Percentiles rank a stretch among this genome's conserved stretches.
Evolutionary conservation across 2,888 invertebrate species (phyloP).

Genomic region (Dolomedes plantarius): DNA sequence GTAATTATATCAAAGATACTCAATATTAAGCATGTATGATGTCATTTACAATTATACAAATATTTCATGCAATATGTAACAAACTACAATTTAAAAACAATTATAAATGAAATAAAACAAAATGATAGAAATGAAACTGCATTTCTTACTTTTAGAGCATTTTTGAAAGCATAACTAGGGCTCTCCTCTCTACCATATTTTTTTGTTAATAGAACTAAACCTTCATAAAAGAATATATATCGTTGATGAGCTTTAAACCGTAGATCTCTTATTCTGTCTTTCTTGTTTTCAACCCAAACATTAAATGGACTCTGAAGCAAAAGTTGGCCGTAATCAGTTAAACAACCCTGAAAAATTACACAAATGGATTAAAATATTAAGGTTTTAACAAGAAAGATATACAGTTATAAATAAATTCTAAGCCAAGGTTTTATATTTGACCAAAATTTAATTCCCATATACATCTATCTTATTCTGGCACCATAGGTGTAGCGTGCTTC

Average conservation of each 20-base stretch:
- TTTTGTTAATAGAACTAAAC: slow-evolving; percentile 93
- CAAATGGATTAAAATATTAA: background rate
- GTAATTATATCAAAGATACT: too few species aligned
- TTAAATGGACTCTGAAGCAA: slow-evolving; percentile 94
- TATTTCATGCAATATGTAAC: too few species aligned
- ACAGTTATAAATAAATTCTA: too few species aligned
- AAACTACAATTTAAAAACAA: too few species aligned
- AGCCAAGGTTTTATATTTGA: too few species aligned
- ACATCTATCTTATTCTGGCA: too few species aligned
- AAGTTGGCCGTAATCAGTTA: slow-evolving; percentile 91
- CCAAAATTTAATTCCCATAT: too few species aligned
- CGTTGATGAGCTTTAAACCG: slow-evolving; percentile 91
- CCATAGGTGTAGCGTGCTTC: too few species aligned
- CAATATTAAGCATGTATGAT: too few species aligned
- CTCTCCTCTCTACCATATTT: slow-evolving; percentile 79
- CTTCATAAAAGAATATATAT: slow-evolving; percentile 96
- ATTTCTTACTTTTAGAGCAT: slow-evolving; percentile 85
- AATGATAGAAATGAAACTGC: too few species aligned
- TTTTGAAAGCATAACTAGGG: slow-evolving; percentile 80
- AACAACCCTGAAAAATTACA: slow-evolving; percentile 83
- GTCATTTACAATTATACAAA: too few species aligned
- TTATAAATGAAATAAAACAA: too few species aligned
- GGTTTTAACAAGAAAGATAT: background rate
- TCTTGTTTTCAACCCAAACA: slow-evolving; percentile 92
- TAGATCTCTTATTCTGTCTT: slow-evolving; percentile 85